Base-by-base conservation (phyloP, 2,113 vertebrate species). In the Clarias batrachus region DNA sequence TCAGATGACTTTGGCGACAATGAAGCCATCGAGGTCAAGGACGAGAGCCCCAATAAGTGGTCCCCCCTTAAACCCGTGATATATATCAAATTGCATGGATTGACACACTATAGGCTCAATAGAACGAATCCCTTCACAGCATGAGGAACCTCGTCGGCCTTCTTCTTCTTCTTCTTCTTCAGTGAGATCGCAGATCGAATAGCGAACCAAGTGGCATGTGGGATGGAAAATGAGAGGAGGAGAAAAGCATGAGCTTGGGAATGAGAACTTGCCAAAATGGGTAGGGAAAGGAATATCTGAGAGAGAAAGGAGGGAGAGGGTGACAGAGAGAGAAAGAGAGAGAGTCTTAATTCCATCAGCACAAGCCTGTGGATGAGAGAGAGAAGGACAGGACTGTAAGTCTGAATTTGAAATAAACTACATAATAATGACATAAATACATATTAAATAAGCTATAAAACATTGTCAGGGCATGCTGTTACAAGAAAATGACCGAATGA, bases 331-430 rank as follows among this genome's bases (percentile, higher is more conserved):
- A 79, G 54, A 71, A 62, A 66, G 19, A 27, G 9, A 65, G 66
- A 85, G 79, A 68, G 88, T 90, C 83, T 83, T 78, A 90, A 89
- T 88, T 88, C 89, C 89, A 91, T 95, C 93, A 95, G 91, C 94
- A 95, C 92, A 95, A 92, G 87, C 95, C 95, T 95, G 93, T 86
- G 82, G 82, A 76, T 90, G 87, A 90, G 73, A 90, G 81, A 8
- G 78, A 86, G 19, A 65, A 83, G 84, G 78, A 83, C 13, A 68
- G 13, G 65, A 68, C 33, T 70, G 14, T 33, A 33, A 17, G 2
- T 73, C 37, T 23, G 19, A 17, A 19, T 57, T 78, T 78, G 8
- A 27, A 78, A 57, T 56, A 8, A 19, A 57, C n/a, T 19, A 17
- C 8, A 27, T 4, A 59, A 79, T 30, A 10, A 78, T 30, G 19